Evolutionary conservation across 1,140 invertebrate species (phyloP).

Genomic region (Drosophila mojavensis): DNA sequence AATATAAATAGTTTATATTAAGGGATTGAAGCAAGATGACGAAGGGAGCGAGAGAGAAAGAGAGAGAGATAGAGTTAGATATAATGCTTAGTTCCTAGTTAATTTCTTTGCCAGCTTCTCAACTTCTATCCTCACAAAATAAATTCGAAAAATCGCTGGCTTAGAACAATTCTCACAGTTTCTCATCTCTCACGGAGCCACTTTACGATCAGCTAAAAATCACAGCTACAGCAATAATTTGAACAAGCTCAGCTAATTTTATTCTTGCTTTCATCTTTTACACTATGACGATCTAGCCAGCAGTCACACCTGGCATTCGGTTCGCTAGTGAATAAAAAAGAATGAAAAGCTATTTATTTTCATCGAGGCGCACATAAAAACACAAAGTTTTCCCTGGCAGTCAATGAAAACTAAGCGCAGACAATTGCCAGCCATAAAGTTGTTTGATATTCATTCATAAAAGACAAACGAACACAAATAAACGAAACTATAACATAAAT

Average conservation of each 20-base stretch:
- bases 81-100: too few species aligned
- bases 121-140: slow-evolving; percentile 2
- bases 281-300: slow-evolving; percentile 3
- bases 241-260: neutral
- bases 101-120: too few species aligned
- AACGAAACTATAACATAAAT: slow-evolving; percentile 21
- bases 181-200: neutral
- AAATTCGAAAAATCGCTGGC: neutral
- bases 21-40: too few species aligned
- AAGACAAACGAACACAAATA: neutral
- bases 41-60: too few species aligned
- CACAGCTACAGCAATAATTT: slow-evolving; percentile 24
- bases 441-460: slow-evolving; percentile 32
- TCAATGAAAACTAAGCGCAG: slow-evolving; percentile 1
- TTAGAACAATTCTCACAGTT: slow-evolving; percentile 23
- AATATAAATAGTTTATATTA: too few species aligned
- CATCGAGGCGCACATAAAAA: neutral
- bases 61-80: neutral
- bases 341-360: neutral
- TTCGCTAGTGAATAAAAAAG: slow-evolving; percentile 1
- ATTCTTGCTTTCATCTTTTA: slow-evolving; percentile 21
- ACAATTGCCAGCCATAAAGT: slow-evolving; percentile 18
- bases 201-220: slow-evolving; percentile 57
- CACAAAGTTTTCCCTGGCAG: slow-evolving; percentile 1
- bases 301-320: slow-evolving; percentile 39